Evolutionary conservation across 2,888 invertebrate species (phyloP).

Genomic region (Eupithecia subfuscata): DNA sequence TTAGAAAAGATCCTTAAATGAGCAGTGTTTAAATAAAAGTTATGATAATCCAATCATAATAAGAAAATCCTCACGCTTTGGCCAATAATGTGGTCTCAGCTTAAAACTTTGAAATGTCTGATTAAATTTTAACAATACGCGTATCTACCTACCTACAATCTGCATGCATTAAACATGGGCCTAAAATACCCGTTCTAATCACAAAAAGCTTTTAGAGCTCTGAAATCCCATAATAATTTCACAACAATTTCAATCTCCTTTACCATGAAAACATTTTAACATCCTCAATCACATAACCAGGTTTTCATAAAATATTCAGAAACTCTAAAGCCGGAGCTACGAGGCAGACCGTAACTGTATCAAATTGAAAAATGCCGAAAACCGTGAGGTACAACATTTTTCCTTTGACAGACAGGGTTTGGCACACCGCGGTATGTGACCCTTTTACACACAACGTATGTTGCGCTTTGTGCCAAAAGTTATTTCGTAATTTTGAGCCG

Average conservation of each 20-base stretch:
- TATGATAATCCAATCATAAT: not conserved
- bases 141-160: no score
- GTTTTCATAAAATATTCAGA: conserved; percentile 13
- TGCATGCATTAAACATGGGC: not conserved
- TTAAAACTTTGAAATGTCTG: no score
- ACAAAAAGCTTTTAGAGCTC: not conserved
- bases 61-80: not conserved
- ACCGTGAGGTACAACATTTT: conserved; percentile 47
- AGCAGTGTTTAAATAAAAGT: not conserved
- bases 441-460: conserved; percentile 31
- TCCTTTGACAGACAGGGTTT: conserved; percentile 53
- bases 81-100: no score
- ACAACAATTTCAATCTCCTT: conserved; percentile 7
- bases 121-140: no score
- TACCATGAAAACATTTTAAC: conserved; percentile 5
- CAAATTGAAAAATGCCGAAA: conserved; percentile 35
- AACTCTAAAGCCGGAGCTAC: conserved; percentile 7
- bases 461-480: conserved; percentile 12
- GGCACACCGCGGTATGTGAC: conserved; percentile 38
- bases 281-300: conserved; percentile 6
- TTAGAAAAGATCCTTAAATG: not conserved
- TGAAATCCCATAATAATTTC: not conserved
- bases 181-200: not conserved
- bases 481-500: conserved; percentile 22
- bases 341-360: conserved; percentile 23